A percentile compares a stretch with the other conserved stretches of the same genome.
These are phyloP conservation scores for Brenthis hecate DNA, from an alignment of 2,888 invertebrate species.

Conservation along the genomic window DNA sequence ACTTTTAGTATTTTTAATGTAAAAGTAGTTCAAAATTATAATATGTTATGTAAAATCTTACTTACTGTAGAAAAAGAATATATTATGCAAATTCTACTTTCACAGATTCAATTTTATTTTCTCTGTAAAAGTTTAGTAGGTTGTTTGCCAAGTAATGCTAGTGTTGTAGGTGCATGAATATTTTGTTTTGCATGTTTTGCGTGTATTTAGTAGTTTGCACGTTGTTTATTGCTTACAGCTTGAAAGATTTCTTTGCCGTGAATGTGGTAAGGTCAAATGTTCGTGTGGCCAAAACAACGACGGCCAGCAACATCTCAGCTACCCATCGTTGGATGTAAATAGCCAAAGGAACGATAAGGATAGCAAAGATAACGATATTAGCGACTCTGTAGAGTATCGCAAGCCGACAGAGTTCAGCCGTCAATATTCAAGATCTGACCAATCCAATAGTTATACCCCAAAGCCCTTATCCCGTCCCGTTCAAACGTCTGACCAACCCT, in stretches of 20 bases:
- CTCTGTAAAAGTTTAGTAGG: not conserved
- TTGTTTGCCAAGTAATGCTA: slow-evolving; percentile 2
- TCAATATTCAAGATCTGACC: slow-evolving; percentile 59
- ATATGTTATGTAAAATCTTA: slow-evolving; percentile 7
- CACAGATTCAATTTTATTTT: slow-evolving; percentile 1
- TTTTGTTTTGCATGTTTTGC: slow-evolving; percentile 62
- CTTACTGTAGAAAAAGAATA: slow-evolving; percentile 10
- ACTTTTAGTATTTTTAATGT: not conserved
- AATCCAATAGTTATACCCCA: slow-evolving; percentile 41
- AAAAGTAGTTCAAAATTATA: slow-evolving; percentile 6
- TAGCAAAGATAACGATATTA: slow-evolving; percentile 44
- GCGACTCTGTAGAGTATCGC: slow-evolving; percentile 58
- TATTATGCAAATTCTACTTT: slow-evolving; percentile 19
- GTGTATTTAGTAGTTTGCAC: slow-evolving; percentile 75
- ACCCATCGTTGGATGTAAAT: slow-evolving; percentile 44
- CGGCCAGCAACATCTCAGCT: slow-evolving; percentile 46
- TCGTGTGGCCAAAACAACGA: slow-evolving; percentile 66
- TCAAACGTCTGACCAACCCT: slow-evolving; percentile 62
- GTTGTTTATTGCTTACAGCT: slow-evolving; percentile 86
- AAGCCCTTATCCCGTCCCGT: slow-evolving; percentile 47
- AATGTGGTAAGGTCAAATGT: slow-evolving; percentile 87
- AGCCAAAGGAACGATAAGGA: slow-evolving; percentile 35
- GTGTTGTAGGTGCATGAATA: slow-evolving; percentile 38
- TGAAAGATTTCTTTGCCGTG: slow-evolving; percentile 88
- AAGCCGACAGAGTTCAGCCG: slow-evolving; percentile 49